Conservation (phyloP, 2,888 invertebrate genomes). For the Tribolium freemani region DNA sequence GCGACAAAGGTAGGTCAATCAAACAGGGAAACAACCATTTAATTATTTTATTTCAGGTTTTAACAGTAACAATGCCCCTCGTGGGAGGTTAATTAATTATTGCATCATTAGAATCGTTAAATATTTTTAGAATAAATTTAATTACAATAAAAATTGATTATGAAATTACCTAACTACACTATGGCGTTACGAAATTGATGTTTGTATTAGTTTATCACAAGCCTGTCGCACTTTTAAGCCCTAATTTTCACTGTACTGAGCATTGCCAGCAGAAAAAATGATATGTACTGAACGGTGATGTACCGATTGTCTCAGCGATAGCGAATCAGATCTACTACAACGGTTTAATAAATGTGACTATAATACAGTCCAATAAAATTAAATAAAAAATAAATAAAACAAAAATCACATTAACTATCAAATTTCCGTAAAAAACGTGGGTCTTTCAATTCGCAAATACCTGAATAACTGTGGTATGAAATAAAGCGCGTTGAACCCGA, state of each 20-base stretch:
- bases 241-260: neutral
- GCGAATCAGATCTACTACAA: neutral
- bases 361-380: neutral
- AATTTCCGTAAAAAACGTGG: slow-evolving; percentile 89
- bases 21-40: slow-evolving; percentile 29
- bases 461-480: slow-evolving; percentile 84
- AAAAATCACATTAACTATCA: slow-evolving; percentile 64
- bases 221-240: neutral
- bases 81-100: slow-evolving; percentile 56
- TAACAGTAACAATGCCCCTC: slow-evolving; percentile 65
- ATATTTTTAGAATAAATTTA: neutral
- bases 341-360: neutral
- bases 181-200: neutral
- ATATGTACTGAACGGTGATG: slow-evolving; percentile 1
- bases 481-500: slow-evolving; percentile 85
- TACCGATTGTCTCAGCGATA: neutral
- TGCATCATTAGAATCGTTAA: neutral
- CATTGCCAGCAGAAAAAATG: neutral
- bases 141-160: slow-evolving; percentile 2
- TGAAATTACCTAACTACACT: neutral
- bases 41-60: slow-evolving; percentile 60
- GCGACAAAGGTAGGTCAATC: slow-evolving; percentile 55
- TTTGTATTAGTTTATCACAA: neutral
- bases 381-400: slow-evolving; percentile 7
- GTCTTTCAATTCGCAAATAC: slow-evolving; percentile 82